Percentiles rank a stretch among this genome's conserved stretches.
Conservation (phyloP, 2,113 vertebrate species). For the Albula glossodonta region DNA sequence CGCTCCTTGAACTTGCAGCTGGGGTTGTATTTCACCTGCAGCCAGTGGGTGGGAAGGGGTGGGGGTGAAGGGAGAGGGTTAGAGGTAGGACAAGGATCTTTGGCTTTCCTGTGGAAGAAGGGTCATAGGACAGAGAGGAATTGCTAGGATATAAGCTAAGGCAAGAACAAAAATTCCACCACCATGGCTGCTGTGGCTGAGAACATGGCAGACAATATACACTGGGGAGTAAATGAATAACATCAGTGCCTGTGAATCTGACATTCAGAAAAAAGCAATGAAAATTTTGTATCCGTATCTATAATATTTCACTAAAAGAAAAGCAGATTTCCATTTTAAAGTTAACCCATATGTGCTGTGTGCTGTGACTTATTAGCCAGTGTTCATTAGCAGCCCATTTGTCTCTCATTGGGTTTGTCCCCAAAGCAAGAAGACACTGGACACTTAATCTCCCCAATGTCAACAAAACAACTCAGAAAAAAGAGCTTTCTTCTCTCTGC, state of each 20-base stretch:
- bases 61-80: not conserved
- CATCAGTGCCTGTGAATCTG: not conserved
- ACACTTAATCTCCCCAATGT: not conserved
- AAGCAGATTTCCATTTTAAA: not conserved
- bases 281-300: not conserved
- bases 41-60: constrained; percentile 6
- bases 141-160: not conserved
- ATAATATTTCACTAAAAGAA: not conserved
- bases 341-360: not conserved
- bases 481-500: constrained; percentile 34
- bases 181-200: too few relatives aligned
- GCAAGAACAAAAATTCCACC: not conserved
- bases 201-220: not conserved
- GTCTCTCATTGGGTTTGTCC: not conserved
- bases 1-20: constrained; percentile 90
- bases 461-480: constrained; percentile 15
- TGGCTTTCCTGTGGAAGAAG: not conserved
- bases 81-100: not conserved
- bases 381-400: not conserved
- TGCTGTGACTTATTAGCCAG: not conserved
- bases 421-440: not conserved
- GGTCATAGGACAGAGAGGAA: not conserved
- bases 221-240: not conserved
- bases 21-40: constrained; percentile 81
- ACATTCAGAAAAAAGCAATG: not conserved